Base-by-base conservation (phyloP, 2,113 vertebrate genomes). In the Raja brachyura region DNA sequence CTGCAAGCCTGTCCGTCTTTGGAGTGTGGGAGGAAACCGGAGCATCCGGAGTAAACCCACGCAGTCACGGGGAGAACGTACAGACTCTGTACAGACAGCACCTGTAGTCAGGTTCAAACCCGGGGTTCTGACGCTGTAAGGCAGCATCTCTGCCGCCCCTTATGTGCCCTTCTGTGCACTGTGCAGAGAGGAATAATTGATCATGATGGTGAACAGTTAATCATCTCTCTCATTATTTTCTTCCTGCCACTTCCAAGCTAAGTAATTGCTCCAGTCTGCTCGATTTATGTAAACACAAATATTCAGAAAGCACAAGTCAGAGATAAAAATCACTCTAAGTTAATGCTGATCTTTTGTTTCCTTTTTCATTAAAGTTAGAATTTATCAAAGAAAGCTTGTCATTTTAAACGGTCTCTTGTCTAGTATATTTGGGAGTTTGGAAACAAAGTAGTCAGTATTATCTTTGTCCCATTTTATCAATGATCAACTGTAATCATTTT, bases 201-300 rank as follows among this genome's bases (percentile, higher is more conserved):
- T 31, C 59, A 39, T 25, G 16, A 86, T 10, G 20, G 79, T 83
- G 48, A 61, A 11, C 10, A 85, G n/a, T n/a, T 25, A 85, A 85
- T 9, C 25, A 5, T n/a, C 0, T 8, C 56, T 59, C 48, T 83
- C 48, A 56, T 83, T 56, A 56, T 83, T 85, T 59, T 11, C 25
- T 85, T 4, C 22, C 39, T 48, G 16, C 48, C 33, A 48, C 78
- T 81, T 81, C 16, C 39, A 81, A 22, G 78, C 33, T 81, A 9
- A 61, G 8, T 6, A 85, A 85, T 1, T 83, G 31, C 33, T 79
- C 77, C 16, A 81, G 8, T 48, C 18, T 83, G 39, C 22, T 59
- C 20, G 10, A 10, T 86, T 86, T 56, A 13, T 61, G 59, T n/a
- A 86, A 86, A 86, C 83, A 86, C 61, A 86, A 86, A 86, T 86